Evolutionary conservation across 2,113 vertebrate species (phyloP).

Genomic region (Meles meles): DNA sequence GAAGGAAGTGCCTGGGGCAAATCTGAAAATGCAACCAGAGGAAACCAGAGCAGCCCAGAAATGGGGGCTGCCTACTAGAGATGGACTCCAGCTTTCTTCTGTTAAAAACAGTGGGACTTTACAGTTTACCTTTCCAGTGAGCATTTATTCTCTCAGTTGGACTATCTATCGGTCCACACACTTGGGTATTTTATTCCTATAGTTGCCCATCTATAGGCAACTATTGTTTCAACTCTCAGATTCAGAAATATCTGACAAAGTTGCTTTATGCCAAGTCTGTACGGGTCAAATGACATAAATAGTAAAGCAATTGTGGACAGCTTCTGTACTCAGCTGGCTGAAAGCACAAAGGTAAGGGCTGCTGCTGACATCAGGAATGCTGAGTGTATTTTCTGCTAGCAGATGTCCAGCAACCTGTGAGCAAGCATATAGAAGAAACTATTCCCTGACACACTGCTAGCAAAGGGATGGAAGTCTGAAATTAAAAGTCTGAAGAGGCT

Average conservation of each 20-base stretch:
- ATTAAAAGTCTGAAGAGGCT: background rate
- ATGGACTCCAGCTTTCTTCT: background rate
- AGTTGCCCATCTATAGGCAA: background rate
- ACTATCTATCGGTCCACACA: background rate
- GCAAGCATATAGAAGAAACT: background rate
- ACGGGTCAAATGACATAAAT: background rate
- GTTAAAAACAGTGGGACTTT: background rate
- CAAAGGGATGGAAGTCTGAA: background rate
- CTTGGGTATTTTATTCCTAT: background rate
- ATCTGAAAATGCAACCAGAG: background rate
- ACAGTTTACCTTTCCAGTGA: background rate
- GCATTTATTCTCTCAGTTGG: background rate
- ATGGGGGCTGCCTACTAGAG: background rate
- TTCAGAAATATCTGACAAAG: background rate
- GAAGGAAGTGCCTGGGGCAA: background rate
- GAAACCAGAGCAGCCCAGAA: background rate
- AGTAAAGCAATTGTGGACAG: background rate
- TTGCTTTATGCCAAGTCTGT: background rate
- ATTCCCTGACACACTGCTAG: background rate
- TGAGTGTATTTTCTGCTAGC: background rate
- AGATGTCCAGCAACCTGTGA: background rate
- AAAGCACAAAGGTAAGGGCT: background rate
- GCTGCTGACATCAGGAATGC: background rate
- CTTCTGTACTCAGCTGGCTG: background rate
- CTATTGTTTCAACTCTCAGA: background rate